Conservation (phyloP, 2,797 vertebrate species). For the Hapalemur alaotrensis region DNA sequence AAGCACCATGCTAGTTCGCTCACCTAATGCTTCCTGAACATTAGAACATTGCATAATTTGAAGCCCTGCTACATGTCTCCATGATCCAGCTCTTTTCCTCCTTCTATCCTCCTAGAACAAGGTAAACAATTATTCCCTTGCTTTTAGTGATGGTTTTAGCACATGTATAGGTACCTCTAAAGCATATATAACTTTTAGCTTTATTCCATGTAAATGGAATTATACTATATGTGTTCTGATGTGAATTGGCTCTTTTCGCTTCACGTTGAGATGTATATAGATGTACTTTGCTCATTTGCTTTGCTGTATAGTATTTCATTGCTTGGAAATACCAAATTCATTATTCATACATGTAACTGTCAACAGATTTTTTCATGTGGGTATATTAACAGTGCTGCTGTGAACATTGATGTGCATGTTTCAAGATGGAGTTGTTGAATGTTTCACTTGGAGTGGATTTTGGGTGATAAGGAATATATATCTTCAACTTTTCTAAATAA, state of each 20-base stretch:
- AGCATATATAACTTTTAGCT: background rate
- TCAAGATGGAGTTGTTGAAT: background rate
- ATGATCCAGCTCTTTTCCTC: background rate
- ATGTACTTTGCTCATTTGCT: conserved; percentile 4
- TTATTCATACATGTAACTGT: background rate
- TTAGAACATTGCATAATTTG: background rate
- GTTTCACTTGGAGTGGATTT: background rate
- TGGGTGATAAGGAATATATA: background rate
- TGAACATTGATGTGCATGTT: background rate
- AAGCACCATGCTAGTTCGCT: background rate
- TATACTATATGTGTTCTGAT: background rate
- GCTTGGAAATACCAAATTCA: background rate
- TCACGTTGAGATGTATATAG: background rate
- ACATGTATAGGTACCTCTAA: background rate
- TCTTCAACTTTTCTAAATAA: background rate
- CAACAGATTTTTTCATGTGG: background rate
- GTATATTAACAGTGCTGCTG: background rate
- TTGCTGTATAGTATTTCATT: conserved; percentile 9
- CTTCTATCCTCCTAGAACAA: background rate
- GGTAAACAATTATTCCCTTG: background rate
- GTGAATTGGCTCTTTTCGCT: background rate
- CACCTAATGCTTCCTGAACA: background rate
- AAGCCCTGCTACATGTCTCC: background rate
- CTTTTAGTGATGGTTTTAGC: background rate
- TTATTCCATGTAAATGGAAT: background rate